phyloP scores from a whole-genome alignment of 2,888 invertebrate species.

The Acrobasis suavella region DNA sequence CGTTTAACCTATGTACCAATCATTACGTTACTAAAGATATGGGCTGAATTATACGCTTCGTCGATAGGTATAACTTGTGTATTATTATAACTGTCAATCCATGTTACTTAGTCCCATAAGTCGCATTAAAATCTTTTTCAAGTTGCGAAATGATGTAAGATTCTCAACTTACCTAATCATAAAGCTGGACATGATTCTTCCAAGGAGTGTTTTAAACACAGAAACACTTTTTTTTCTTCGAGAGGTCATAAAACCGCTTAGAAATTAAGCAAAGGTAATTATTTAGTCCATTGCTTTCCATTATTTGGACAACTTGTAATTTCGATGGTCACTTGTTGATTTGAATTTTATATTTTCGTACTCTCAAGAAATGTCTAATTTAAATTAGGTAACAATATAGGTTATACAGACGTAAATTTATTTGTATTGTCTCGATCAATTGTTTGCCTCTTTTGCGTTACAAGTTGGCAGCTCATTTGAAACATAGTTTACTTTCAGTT shows the following conservation, averaged over 20 bases:
- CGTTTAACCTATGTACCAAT: constrained; percentile 63
- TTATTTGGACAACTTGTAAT: constrained; percentile 40
- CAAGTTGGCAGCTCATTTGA: constrained; percentile 48
- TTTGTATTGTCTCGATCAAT: constrained; percentile 48
- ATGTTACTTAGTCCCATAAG: constrained; percentile 7
- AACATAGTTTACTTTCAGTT: constrained; percentile 51
- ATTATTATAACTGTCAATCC: constrained; percentile 41
- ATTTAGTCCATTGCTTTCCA: constrained; percentile 38
- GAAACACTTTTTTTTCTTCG: constrained; percentile 33
- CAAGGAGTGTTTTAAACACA: constrained; percentile 21
- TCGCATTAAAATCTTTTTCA: constrained; percentile 4
- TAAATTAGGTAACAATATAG: constrained; percentile 33
- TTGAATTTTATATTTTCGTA: constrained; percentile 36
- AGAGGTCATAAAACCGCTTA: constrained; percentile 28
- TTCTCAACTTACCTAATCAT: constrained; percentile 20
- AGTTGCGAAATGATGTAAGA: constrained; percentile 25
- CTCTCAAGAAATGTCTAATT: constrained; percentile 29
- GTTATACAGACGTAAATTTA: constrained; percentile 38
- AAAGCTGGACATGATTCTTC: neutral
- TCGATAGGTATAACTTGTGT: constrained; percentile 38
- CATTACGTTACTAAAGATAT: constrained; percentile 55
- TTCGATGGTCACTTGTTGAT: constrained; percentile 36
- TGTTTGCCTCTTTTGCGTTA: constrained; percentile 36
- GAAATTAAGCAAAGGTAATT: neutral
- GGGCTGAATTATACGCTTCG: constrained; percentile 44